phyloP scores from a whole-genome alignment of 2,113 vertebrate genomes.

The Burhinus bistriatus region DNA sequence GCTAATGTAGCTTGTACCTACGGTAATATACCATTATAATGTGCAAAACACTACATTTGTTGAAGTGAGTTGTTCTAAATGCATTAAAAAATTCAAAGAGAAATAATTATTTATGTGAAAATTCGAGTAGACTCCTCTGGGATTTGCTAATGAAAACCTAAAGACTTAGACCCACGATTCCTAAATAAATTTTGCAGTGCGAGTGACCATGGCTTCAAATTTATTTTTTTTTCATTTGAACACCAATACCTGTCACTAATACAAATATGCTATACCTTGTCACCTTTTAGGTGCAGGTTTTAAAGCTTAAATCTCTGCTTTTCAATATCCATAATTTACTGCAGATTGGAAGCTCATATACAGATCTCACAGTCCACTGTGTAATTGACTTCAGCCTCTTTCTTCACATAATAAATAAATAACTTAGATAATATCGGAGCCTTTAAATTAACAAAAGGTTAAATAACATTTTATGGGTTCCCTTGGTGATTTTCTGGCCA shows the following conservation, averaged over 20 bases:
- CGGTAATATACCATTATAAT: background rate
- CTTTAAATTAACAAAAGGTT: conserved; percentile 74
- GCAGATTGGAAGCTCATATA: background rate
- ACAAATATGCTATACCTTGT: background rate
- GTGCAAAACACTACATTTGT: background rate
- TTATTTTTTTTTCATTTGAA: background rate
- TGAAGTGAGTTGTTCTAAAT: background rate
- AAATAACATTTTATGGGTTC: conserved; percentile 70
- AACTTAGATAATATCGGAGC: conserved; percentile 25
- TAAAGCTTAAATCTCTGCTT: conserved; percentile 1
- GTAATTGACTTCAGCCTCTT: conserved; percentile 40
- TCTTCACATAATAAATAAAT: conserved; percentile 67
- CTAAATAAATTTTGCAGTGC: background rate
- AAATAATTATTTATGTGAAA: background rate
- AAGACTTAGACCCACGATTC: background rate
- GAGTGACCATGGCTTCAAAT: background rate
- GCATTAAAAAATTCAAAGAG: background rate
- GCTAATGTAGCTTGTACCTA: background rate
- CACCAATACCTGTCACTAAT: background rate
- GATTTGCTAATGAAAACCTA: background rate
- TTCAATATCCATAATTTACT: background rate
- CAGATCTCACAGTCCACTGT: background rate
- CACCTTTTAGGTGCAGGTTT: background rate
- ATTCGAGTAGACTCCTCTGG: background rate
- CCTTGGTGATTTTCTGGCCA: conserved; percentile 41